Evolutionary conservation across 2,113 vertebrate genomes (phyloP), one percentile per base, ranked within the genome.

Genomic region (Aptenodytes patagonicus): DNA sequence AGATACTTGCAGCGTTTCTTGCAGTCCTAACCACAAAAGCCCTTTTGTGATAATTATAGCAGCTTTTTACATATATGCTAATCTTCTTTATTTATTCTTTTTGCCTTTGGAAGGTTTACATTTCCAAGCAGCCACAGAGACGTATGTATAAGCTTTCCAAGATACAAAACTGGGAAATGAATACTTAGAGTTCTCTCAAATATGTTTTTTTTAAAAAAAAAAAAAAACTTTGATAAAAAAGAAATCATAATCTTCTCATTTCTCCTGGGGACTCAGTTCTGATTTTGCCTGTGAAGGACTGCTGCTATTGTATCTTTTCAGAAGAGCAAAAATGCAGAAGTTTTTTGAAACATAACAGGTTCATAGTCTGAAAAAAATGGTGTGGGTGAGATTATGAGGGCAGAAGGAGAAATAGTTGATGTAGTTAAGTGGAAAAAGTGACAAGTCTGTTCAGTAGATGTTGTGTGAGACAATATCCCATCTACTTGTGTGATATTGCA

Each of bases 61-160:
- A 89, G 26, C 54, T 85, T 96, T 90, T 89, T 83, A 70, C 82
- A 73, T 95, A 46, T 88, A 92, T 90, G 71, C 62, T 93, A 83
- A 97, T 93, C 55, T 89, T 84, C 65, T 95, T 93, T 91, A 83
- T 95, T 96, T 91, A 89, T 83, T 90, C 49, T n/a, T 96, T 95
- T 93, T 89, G 65, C 83, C 75, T 95, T 87, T 88, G 75, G 61
- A 91, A 85, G 46, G 36, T 85, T 96, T 93, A 75, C 0, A 1
- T 81, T 96, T 62, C 62, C 68, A 92, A 51, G 75, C 26, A 95
- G 77, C 71, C 57, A 60, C 47, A 86, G 88, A 86, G 55, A 94
- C 1, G 6, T 54, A 62, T 71, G 32, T 58, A 54, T 73, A 86
- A 77, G 29, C 58, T 61, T 82, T 90, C 28, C 25, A 88, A 90